A percentile compares a stretch with the other conserved stretches of the same genome.
These are phyloP conservation scores for Dicrostonyx torquatus DNA, from an alignment of 2,797 vertebrate species.

Conservation along the genomic window DNA sequence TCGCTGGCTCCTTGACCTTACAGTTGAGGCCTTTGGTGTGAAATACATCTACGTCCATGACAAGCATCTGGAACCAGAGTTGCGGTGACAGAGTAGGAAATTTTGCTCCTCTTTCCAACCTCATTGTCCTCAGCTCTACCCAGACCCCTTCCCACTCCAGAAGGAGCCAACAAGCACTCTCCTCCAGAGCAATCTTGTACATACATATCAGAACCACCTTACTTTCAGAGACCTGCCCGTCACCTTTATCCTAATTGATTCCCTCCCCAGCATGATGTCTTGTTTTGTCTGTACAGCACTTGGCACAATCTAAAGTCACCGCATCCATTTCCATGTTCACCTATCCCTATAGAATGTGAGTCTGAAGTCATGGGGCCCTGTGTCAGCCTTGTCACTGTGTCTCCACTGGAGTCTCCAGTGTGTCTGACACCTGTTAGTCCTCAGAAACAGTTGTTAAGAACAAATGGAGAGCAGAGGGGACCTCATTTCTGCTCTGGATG, in stretches of 20 bases:
- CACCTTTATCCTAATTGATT: background rate
- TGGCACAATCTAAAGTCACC: background rate
- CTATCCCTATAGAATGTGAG: background rate
- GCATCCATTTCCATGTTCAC: background rate
- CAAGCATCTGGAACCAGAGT: background rate
- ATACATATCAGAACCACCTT: background rate
- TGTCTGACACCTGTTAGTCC: background rate
- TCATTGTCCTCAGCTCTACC: accelerated
- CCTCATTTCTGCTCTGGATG: background rate
- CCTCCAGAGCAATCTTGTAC: background rate
- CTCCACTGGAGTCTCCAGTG: background rate
- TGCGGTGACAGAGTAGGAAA: background rate
- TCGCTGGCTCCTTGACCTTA: background rate
- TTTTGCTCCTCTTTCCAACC: no score
- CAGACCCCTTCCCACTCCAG: background rate
- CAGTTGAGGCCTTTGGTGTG: background rate
- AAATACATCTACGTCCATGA: background rate
- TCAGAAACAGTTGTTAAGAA: background rate
- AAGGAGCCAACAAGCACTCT: background rate
- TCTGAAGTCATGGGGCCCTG: background rate
- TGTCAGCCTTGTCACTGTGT: background rate
- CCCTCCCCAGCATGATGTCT: accelerated
- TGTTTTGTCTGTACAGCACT: accelerated
- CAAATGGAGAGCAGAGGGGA: background rate
- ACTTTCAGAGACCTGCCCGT: no score